Percentiles rank a stretch among this genome's conserved stretches.
phyloP scores from a whole-genome alignment of 2,797 vertebrate genomes.

The Discoglossus pictus region DNA sequence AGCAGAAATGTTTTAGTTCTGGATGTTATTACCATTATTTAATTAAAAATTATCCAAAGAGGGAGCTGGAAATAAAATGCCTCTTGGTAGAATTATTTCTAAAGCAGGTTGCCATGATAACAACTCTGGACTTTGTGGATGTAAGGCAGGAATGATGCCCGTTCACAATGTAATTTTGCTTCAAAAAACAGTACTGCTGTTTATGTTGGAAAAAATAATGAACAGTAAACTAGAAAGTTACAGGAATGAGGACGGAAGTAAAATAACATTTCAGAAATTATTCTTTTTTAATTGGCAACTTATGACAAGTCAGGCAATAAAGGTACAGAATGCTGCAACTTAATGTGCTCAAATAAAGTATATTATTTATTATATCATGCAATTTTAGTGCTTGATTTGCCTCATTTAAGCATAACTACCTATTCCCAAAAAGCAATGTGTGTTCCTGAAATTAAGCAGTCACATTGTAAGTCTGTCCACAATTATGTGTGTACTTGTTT shows the following conservation, averaged over 20 bases:
- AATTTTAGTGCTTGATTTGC: conserved; percentile 8
- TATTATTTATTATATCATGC: conserved; percentile 19
- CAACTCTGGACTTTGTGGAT: neutral
- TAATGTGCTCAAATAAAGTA: neutral
- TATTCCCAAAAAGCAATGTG: conserved; percentile 5
- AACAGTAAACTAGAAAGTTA: conserved; percentile 12
- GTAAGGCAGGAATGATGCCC: neutral
- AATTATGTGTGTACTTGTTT: no score
- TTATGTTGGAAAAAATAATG: conserved; percentile 31
- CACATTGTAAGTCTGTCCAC: no score
- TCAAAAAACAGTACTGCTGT: neutral
- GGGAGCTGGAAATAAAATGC: neutral
- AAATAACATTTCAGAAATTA: conserved; percentile 23
- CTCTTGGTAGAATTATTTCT: neutral
- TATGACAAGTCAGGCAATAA: conserved; percentile 37
- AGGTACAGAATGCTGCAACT: conserved; percentile 14
- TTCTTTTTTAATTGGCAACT: conserved; percentile 42
- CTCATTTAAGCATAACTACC: conserved; percentile 3
- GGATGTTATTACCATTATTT: conserved; percentile 6
- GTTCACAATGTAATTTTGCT: conserved; percentile 10
- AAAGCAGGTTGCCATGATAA: conserved; percentile 13
- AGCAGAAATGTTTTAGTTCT: neutral
- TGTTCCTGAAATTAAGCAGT: neutral
- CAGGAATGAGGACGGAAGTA: conserved; percentile 7
- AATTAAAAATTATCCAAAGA: neutral